Evolutionary conservation across 2,797 vertebrate genomes (phyloP).

Genomic region (Argyrosomus regius): DNA sequence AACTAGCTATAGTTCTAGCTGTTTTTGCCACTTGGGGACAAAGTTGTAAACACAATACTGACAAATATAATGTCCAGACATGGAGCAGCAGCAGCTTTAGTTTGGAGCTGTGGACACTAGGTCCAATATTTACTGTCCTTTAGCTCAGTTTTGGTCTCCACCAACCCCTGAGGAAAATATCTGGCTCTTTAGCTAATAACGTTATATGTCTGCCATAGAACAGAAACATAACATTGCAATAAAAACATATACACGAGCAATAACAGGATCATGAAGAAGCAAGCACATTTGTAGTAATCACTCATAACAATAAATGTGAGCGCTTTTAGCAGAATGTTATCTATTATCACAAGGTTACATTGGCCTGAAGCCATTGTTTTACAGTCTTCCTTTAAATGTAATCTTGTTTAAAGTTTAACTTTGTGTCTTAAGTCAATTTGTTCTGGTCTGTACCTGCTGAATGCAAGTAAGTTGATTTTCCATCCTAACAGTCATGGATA

Average conservation of each 20-base stretch:
- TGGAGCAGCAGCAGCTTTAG: too few relatives aligned
- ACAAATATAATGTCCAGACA: too few relatives aligned
- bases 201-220: too few relatives aligned
- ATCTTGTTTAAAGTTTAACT: constrained; percentile 45
- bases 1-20: background rate
- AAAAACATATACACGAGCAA: background rate
- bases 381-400: constrained; percentile 18
- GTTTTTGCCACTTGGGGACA: background rate
- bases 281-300: background rate
- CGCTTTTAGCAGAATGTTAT: background rate
- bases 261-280: constrained; percentile 7
- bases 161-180: background rate
- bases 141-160: background rate
- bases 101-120: too few relatives aligned
- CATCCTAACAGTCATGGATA: constrained; percentile 30
- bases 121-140: background rate
- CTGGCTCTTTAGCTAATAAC: background rate
- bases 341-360: constrained; percentile 7
- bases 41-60: too few relatives aligned
- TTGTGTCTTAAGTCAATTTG: constrained; percentile 42
- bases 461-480: constrained; percentile 43
- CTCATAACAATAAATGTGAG: background rate
- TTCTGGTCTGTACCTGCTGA: constrained; percentile 37
- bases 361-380: constrained; percentile 15
- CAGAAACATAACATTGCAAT: too few relatives aligned